Conservation (phyloP, 2,888 invertebrate species). For the Melanophora roralis region DNA sequence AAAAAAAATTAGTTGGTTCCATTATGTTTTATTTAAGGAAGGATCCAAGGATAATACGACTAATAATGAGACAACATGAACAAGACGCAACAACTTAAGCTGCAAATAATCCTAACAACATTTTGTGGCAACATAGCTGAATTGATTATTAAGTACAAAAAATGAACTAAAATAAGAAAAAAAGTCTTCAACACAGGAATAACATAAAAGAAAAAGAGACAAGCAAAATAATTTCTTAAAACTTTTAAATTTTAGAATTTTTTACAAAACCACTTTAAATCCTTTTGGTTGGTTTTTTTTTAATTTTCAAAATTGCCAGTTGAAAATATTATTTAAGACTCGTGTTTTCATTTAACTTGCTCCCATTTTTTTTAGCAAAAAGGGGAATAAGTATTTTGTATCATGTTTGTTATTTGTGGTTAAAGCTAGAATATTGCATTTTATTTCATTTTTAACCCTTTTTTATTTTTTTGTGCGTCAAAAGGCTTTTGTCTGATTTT, state of each 20-base stretch:
- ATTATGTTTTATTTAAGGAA: background rate
- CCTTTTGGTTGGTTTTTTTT: background rate
- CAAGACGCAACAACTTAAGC: constrained; percentile 24
- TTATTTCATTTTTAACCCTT: background rate
- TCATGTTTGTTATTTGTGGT: constrained; percentile 49
- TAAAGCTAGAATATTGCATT: constrained; percentile 43
- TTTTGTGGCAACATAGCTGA: constrained; percentile 35
- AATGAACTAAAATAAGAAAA: background rate
- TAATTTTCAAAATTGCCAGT: background rate
- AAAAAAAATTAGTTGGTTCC: background rate
- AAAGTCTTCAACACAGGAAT: background rate
- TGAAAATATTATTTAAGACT: constrained; percentile 1
- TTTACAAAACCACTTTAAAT: background rate
- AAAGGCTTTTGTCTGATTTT: background rate
- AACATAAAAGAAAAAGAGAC: background rate
- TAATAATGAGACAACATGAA: constrained; percentile 4
- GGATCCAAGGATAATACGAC: background rate
- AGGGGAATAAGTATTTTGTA: constrained; percentile 15
- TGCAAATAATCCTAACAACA: constrained; percentile 37
- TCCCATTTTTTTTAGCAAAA: background rate
- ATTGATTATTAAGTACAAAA: constrained; percentile 34
- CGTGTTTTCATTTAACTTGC: constrained; percentile 13
- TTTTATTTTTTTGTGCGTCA: constrained; percentile 29
- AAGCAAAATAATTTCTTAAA: background rate
- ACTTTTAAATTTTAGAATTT: background rate